Conservation (phyloP, 2,797 vertebrate species). For the Liasis olivaceus region DNA sequence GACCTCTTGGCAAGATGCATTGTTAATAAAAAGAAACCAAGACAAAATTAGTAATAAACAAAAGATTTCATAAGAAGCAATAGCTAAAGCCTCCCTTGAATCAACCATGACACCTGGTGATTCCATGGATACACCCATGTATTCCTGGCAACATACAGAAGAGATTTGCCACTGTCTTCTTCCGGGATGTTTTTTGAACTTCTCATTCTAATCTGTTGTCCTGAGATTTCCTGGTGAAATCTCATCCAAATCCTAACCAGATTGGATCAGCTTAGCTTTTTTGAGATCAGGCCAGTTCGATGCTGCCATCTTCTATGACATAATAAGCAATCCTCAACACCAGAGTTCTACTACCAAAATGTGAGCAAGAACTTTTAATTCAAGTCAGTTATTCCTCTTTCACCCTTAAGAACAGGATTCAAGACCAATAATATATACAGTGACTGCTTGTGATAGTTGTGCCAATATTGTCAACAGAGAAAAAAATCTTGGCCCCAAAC, state of each 20-base stretch:
- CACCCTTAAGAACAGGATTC: background rate
- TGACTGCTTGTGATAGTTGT: background rate
- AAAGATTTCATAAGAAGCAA: constrained; percentile 1
- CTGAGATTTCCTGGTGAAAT: background rate
- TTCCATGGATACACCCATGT: background rate
- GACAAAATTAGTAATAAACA: constrained; percentile 4
- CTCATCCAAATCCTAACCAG: background rate
- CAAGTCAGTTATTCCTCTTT: background rate
- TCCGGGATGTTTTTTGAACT: background rate
- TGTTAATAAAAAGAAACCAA: constrained; percentile 32
- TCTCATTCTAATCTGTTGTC: background rate
- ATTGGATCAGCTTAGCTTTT: background rate
- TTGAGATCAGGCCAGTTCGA: background rate
- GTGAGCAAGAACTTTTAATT: background rate
- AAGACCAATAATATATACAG: background rate
- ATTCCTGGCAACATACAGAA: background rate
- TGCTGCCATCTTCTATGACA: background rate
- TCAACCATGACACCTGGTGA: background rate
- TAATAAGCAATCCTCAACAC: background rate
- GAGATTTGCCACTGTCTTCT: background rate
- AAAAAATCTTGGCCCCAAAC: background rate
- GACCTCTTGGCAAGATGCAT: constrained; percentile 1
- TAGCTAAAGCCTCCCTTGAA: background rate
- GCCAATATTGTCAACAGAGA: background rate
- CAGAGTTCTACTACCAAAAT: constrained; percentile 14